Evolutionary conservation across 2,797 vertebrate species (phyloP).

Genomic region (Microctenopoma stevenorrisi): DNA sequence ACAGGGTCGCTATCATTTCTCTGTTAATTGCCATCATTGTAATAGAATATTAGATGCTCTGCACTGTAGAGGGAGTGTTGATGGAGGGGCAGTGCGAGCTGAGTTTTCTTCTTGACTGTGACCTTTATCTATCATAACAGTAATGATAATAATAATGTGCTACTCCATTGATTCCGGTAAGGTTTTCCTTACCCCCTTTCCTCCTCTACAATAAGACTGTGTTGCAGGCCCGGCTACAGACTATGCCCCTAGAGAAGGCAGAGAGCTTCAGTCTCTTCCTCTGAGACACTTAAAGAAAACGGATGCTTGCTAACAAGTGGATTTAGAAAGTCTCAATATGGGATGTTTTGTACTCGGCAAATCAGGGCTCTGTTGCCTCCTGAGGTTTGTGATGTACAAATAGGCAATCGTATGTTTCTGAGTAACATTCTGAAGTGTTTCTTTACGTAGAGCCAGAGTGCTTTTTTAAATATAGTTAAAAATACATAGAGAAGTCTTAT

Average conservation of each 20-base stretch:
- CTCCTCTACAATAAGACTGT: conserved; percentile 1
- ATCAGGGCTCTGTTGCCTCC: conserved; percentile 6
- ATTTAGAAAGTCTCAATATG: conserved; percentile 28
- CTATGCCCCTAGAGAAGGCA: conserved; percentile 25
- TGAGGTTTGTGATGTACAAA: conserved; percentile 9
- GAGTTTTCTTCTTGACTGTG: conserved; percentile 72
- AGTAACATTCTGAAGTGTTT: not conserved
- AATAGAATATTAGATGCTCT: conserved; percentile 79
- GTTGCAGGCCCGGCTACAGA: conserved; percentile 25
- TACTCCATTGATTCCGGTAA: conserved; percentile 59
- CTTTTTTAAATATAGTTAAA: not conserved
- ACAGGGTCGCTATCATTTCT: conserved; percentile 76
- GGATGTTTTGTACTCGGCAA: conserved; percentile 11
- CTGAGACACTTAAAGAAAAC: conserved; percentile 52
- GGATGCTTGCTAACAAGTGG: conserved; percentile 48
- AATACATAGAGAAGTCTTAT: too few relatives aligned
- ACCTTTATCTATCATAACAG: conserved; percentile 65
- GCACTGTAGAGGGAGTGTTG: conserved; percentile 65
- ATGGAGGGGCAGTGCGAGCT: conserved; percentile 64
- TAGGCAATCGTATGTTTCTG: not conserved
- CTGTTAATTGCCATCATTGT: conserved; percentile 80
- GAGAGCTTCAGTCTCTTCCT: conserved; percentile 27
- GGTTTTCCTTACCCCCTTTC: conserved; percentile 33
- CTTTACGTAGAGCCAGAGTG: not conserved
- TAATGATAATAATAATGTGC: conserved; percentile 66